These are phyloP conservation scores for Mareca penelope DNA, from an alignment of 2,797 vertebrate genomes.

Conservation along the genomic window DNA sequence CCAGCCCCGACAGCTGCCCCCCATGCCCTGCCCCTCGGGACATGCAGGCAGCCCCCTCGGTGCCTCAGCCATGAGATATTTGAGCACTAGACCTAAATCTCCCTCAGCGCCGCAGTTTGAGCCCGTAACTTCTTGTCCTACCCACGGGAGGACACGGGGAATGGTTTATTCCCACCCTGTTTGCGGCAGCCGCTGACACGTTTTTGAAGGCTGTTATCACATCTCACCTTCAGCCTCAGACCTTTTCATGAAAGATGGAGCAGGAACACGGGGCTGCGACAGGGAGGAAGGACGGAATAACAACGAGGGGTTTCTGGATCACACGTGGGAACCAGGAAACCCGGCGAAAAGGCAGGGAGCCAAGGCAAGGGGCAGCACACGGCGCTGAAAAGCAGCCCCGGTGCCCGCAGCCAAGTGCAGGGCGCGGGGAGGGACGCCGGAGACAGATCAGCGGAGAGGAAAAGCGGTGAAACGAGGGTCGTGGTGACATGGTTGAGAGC, in stretches of 20 bases:
- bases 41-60: neutral
- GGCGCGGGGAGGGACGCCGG: neutral
- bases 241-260: slow-evolving; percentile 61
- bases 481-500: neutral
- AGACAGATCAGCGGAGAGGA: neutral
- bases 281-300: slow-evolving; percentile 48
- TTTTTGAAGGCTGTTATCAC: slow-evolving; percentile 70
- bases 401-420: neutral
- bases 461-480: neutral
- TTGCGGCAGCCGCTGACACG: slow-evolving; percentile 51
- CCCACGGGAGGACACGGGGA: neutral
- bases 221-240: slow-evolving; percentile 67
- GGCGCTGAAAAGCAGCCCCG: neutral
- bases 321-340: neutral
- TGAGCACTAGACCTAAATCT: slow-evolving; percentile 27
- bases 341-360: neutral
- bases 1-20: neutral
- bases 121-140: slow-evolving; percentile 52
- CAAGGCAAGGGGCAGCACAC: neutral
- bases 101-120: neutral
- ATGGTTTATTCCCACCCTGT: slow-evolving; percentile 54
- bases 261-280: slow-evolving; percentile 34
- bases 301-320: slow-evolving; percentile 43
- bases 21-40: neutral
- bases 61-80: neutral